Conservation (phyloP, 2,888 invertebrate genomes). For the Cerastis leucographa region DNA sequence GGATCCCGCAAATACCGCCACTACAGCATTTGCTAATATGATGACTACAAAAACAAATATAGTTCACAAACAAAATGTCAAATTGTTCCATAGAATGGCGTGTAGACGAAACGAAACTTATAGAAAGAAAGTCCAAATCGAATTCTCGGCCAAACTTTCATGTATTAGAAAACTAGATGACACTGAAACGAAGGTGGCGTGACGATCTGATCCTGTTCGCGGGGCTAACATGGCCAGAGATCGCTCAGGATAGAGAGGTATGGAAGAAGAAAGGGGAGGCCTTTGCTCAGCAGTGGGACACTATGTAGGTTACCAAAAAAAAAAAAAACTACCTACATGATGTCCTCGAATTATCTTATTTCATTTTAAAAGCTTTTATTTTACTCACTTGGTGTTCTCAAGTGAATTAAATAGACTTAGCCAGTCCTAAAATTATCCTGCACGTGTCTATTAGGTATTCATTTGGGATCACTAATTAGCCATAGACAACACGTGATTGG, state of each 20-base stretch:
- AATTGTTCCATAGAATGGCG: background rate
- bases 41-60: background rate
- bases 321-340: too few species aligned
- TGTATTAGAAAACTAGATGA: constrained; percentile 26
- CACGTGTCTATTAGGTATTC: constrained; percentile 43
- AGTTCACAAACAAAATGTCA: background rate
- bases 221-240: too few species aligned
- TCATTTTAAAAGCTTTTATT: too few species aligned
- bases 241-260: too few species aligned
- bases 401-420: background rate
- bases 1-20: background rate
- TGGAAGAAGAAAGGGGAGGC: too few species aligned
- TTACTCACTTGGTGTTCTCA: background rate
- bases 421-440: constrained; percentile 18
- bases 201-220: too few species aligned
- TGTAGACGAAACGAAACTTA: background rate
- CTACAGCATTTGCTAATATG: background rate
- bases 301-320: too few species aligned
- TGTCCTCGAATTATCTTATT: too few species aligned
- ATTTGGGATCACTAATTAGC: constrained; percentile 29
- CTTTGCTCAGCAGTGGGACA: too few species aligned
- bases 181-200: background rate
- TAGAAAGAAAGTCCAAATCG: background rate
- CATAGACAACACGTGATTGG: constrained; percentile 19
- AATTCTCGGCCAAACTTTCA: constrained; percentile 39